phyloP scores from a whole-genome alignment of 1,140 invertebrate genomes.

The Xylocopa sonorina region DNA sequence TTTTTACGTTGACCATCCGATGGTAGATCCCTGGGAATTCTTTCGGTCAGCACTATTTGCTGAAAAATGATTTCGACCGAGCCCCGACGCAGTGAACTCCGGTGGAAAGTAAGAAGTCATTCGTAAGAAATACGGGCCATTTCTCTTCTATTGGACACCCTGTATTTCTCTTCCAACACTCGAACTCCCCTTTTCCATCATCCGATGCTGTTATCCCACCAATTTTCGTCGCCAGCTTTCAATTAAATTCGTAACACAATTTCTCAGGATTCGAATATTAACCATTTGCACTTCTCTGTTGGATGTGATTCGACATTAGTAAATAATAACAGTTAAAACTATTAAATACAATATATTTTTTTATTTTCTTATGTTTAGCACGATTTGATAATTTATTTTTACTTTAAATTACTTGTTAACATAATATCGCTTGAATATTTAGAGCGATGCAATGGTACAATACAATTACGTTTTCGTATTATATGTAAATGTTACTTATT shows the following conservation, averaged over 20 bases:
- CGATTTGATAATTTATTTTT: too few relatives aligned
- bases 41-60: slow-evolving; percentile 9
- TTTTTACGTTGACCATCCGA: background rate
- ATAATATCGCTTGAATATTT: too few relatives aligned
- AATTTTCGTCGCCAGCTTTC: background rate
- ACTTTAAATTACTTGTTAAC: too few relatives aligned
- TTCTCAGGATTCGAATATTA: too few relatives aligned
- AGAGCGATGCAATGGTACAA: too few relatives aligned
- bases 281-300: too few relatives aligned
- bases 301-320: too few relatives aligned
- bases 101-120: slow-evolving; percentile 33
- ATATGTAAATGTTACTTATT: too few relatives aligned
- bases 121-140: slow-evolving; percentile 12
- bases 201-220: background rate
- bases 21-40: background rate
- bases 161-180: background rate
- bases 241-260: background rate
- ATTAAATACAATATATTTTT: too few relatives aligned
- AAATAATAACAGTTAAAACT: too few relatives aligned
- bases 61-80: slow-evolving; percentile 24
- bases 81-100: background rate
- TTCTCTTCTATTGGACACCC: background rate
- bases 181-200: background rate
- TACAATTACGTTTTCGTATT: too few relatives aligned
- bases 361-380: too few relatives aligned